These are phyloP conservation scores for Stenodema calcarata DNA, from an alignment of 2,888 invertebrate genomes.

Conservation along the genomic window DNA sequence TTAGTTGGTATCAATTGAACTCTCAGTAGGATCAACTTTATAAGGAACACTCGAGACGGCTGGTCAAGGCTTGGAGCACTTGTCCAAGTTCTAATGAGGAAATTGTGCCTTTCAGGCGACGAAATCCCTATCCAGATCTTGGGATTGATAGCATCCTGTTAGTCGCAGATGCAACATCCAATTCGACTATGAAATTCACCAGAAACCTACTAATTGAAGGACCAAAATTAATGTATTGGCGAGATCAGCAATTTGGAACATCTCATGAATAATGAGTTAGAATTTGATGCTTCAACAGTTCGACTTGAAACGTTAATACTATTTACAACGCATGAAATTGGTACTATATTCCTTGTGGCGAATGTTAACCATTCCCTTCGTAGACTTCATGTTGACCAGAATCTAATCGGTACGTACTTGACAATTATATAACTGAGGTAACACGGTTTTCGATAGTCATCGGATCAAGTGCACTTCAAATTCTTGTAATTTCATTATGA, in stretches of 20 bases:
- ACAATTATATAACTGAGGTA: too few relatives aligned
- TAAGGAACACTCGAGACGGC: constrained; percentile 41
- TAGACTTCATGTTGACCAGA: too few relatives aligned
- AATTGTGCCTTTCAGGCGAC: constrained; percentile 27
- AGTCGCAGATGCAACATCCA: background rate
- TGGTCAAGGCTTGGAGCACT: background rate
- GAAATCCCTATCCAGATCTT: background rate
- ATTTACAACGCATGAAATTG: too few relatives aligned
- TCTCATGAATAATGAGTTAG: too few relatives aligned
- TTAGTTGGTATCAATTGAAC: constrained; percentile 40
- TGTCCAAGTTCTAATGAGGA: constrained; percentile 36
- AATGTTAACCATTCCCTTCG: too few relatives aligned
- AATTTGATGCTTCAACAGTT: too few relatives aligned
- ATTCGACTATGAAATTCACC: background rate
- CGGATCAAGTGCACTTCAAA: background rate
- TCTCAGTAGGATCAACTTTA: constrained; percentile 24
- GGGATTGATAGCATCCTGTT: constrained; percentile 11
- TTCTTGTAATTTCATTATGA: background rate
- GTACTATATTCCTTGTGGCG: too few relatives aligned
- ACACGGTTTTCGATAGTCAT: too few relatives aligned
- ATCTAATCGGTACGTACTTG: too few relatives aligned
- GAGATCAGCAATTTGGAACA: too few relatives aligned
- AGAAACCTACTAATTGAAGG: background rate
- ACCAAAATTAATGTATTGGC: too few relatives aligned
- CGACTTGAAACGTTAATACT: too few relatives aligned